These are phyloP conservation scores for Gambelia wislizenii DNA, from an alignment of 2,797 vertebrate genomes.

Conservation along the genomic window DNA sequence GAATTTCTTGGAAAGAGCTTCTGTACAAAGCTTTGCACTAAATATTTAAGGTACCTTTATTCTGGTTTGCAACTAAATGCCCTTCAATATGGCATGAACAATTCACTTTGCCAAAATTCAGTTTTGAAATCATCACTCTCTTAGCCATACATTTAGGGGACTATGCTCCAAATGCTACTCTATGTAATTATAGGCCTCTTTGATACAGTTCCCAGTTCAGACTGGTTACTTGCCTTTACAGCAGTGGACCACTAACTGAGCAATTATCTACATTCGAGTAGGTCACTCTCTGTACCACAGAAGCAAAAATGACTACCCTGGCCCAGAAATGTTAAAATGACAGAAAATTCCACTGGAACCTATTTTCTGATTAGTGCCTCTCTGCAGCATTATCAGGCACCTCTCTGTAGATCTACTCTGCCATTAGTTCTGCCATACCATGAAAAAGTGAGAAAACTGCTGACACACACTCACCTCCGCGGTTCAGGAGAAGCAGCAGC, in stretches of 20 bases:
- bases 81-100: neutral
- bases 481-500: constrained; percentile 92
- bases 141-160: neutral
- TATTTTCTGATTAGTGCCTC: neutral
- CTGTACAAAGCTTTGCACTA: neutral
- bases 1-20: neutral
- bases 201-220: neutral
- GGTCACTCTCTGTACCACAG: neutral
- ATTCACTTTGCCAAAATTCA: neutral
- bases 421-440: constrained; percentile 14
- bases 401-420: neutral
- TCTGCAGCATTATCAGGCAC: rapidly evolving
- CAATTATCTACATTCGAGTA: neutral
- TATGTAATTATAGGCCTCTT: neutral
- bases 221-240: neutral
- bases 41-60: constrained; percentile 6
- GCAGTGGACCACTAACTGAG: neutral
- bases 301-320: neutral
- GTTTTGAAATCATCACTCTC: neutral
- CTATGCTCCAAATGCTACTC: neutral
- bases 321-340: constrained; percentile 15
- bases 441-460: rapidly evolving
- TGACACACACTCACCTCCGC: constrained; percentile 87
- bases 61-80: neutral
- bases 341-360: constrained; percentile 4